These are phyloP conservation scores for Parambassis ranga DNA, from an alignment of 2,797 vertebrate species.

Conservation along the genomic window DNA sequence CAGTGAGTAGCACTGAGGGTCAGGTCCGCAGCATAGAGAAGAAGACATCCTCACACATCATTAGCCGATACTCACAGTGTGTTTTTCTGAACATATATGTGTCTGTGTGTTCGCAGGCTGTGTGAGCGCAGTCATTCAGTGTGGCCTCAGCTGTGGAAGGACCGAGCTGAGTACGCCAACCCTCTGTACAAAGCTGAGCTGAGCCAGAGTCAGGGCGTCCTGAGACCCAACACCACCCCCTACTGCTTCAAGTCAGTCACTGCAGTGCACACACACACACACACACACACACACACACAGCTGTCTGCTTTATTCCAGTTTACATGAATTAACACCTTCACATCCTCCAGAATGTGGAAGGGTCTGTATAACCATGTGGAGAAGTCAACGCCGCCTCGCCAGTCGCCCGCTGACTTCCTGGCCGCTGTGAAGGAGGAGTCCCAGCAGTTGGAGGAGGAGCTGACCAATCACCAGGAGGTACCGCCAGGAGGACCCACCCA, in stretches of 20 bases:
- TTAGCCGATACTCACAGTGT: too few species aligned
- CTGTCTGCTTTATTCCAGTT: too few species aligned
- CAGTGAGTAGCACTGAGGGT: too few species aligned
- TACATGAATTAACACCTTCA: neutral
- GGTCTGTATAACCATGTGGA: constrained; percentile 92
- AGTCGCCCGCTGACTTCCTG: constrained; percentile 88
- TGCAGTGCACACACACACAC: neutral
- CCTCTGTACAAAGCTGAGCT: constrained; percentile 87
- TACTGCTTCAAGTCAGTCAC: constrained; percentile 92
- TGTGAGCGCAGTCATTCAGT: constrained; percentile 87
- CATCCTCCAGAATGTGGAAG: constrained; percentile 89
- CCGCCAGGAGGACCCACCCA: constrained; percentile 75
- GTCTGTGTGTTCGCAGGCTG: constrained; percentile 74
- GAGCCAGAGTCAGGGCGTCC: constrained; percentile 83
- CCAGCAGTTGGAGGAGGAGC: constrained; percentile 92
- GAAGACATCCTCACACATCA: too few species aligned
- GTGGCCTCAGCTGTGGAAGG: constrained; percentile 93
- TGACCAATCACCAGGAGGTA: constrained; percentile 90
- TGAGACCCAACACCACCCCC: constrained; percentile 85
- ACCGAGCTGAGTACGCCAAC: constrained; percentile 84
- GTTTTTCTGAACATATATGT: neutral
- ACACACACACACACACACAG: neutral
- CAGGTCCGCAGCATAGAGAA: too few species aligned
- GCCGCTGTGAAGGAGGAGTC: constrained; percentile 90
- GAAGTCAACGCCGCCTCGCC: constrained; percentile 84